phyloP scores from a whole-genome alignment of 2,113 vertebrate genomes.

The Catharus fuscescens region DNA sequence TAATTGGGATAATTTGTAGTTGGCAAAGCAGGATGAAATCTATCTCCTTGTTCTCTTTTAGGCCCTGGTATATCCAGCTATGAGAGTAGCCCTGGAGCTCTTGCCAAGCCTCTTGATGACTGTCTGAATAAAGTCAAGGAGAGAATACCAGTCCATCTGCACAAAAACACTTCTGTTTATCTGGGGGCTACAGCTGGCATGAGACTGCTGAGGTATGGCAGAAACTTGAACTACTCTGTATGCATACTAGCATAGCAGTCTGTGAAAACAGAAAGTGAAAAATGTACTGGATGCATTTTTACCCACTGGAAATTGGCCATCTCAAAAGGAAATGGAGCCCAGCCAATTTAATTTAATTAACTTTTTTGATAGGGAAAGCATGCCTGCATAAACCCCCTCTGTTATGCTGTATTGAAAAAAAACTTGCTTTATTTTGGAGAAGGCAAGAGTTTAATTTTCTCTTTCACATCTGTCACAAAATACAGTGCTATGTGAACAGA shows the following conservation, averaged over 20 bases:
- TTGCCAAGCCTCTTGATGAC: slow-evolving; percentile 72
- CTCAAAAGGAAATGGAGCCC: slow-evolving; percentile 13
- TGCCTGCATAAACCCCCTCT: neutral
- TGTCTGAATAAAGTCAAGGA: slow-evolving; percentile 80
- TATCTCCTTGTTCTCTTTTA: slow-evolving; percentile 60
- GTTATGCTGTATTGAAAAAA: neutral
- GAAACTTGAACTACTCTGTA: neutral
- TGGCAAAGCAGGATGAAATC: slow-evolving; percentile 17
- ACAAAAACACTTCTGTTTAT: slow-evolving; percentile 80
- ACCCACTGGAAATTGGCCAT: neutral
- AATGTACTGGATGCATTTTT: neutral
- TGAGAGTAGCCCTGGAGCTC: slow-evolving; percentile 55
- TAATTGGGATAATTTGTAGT: neutral
- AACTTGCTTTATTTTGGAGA: neutral
- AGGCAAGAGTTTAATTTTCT: neutral
- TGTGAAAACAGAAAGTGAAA: neutral
- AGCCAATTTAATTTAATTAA: slow-evolving; percentile 23
- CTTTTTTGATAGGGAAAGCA: neutral
- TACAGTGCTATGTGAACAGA: neutral
- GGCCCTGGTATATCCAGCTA: slow-evolving; percentile 89
- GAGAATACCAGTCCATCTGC: slow-evolving; percentile 78
- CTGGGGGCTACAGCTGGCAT: slow-evolving; percentile 96
- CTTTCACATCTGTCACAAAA: neutral
- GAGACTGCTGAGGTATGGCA: slow-evolving; percentile 88
- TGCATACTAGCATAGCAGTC: neutral